Evolutionary conservation across 2,888 invertebrate genomes (phyloP), one percentile per base, ranked within the genome.

Genomic region (Cephus sareptanus): DNA sequence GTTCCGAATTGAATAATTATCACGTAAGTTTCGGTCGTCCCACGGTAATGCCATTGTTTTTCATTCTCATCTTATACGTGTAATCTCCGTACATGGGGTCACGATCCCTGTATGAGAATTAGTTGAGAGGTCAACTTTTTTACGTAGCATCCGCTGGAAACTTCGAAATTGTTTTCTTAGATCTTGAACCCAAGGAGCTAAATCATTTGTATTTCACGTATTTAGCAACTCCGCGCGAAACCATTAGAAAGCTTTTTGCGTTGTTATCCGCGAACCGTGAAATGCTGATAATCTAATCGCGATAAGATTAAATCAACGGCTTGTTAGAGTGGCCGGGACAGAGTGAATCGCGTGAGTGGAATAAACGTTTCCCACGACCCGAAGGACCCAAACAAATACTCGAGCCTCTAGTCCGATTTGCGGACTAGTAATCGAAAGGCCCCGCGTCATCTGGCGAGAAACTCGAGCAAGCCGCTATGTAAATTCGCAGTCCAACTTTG

Each of bases 391-490:
- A 71, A 71, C 71, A 15, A 31, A 71, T 11, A 15, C 71, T 71
- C 71, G 34, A n/a, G 3, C 23, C 30, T 30, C 30, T 1, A 30
- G 30, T 33, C 9, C 13, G 71, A 71, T 34, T 71, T 34, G 71
- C 9, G 23, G 71, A 71, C 71, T 71, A 12, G 71, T 23, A 1
- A 71, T 71, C 30, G 12, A 71, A 30, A 9, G 56, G 23, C 35
- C 34, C 35, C 37, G 23, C 74, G 37, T 70, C 68, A 68, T 73
- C 75, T 74, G 75, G 23, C 34, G 34, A 34, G 70, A 68, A 74
- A 37, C 69, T 70, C 76, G 69, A 73, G 75, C 76, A 78, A 69
- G 76, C 80, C 73, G 77, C 81, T 83, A 81, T 82, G 82, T 82
- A 83, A 82, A 83, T 83, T 78, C 77, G 80, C 81, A 31, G 15